Percentiles rank a stretch among this genome's conserved stretches.
Conservation (phyloP, 37 sponge, comb jelly and placozoan genomes). For the Chondrilla cf. caribensis region DNA sequence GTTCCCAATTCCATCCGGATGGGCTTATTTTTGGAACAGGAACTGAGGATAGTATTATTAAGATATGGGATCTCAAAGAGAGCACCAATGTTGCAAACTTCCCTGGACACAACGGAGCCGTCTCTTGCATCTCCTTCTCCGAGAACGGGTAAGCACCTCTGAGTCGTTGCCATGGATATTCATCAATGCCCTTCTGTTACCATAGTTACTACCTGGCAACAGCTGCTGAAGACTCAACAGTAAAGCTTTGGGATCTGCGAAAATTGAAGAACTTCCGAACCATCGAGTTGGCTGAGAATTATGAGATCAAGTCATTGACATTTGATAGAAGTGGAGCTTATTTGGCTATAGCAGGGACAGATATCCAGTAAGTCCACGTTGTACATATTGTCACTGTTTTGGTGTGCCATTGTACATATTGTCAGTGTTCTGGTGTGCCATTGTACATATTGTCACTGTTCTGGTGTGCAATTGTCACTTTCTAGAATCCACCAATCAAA, state of each 20-base stretch:
- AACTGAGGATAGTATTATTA: conserved; percentile 85
- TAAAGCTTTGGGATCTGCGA: conserved; percentile 98
- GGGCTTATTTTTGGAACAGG: conserved; percentile 99
- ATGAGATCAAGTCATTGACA: conserved; percentile 72
- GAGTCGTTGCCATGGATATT: not conserved
- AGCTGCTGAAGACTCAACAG: conserved; percentile 89
- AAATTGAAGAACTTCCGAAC: conserved; percentile 97
- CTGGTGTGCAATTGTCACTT: too few species aligned
- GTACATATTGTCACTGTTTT: not conserved
- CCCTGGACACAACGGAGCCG: conserved; percentile 88
- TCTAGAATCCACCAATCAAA: conserved; percentile 77
- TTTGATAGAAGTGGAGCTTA: conserved; percentile 98
- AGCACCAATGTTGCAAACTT: conserved; percentile 98
- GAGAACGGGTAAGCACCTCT: conserved; percentile 88
- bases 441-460: not conserved
- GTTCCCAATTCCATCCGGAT: conserved; percentile 99
- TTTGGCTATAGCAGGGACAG: conserved; percentile 90
- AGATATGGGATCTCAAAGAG: conserved; percentile 99
- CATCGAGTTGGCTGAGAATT: conserved; percentile 82
- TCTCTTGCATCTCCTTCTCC: conserved; percentile 93
- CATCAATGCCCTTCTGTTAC: not conserved
- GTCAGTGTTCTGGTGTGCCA: not conserved
- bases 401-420: not conserved
- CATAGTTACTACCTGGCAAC: conserved; percentile 93
- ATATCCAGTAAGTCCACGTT: conserved; percentile 91